Evolutionary conservation across 2,888 invertebrate genomes (phyloP), one percentile per base, ranked within the genome.

Genomic region (Heteromyza rotundicornis): DNA sequence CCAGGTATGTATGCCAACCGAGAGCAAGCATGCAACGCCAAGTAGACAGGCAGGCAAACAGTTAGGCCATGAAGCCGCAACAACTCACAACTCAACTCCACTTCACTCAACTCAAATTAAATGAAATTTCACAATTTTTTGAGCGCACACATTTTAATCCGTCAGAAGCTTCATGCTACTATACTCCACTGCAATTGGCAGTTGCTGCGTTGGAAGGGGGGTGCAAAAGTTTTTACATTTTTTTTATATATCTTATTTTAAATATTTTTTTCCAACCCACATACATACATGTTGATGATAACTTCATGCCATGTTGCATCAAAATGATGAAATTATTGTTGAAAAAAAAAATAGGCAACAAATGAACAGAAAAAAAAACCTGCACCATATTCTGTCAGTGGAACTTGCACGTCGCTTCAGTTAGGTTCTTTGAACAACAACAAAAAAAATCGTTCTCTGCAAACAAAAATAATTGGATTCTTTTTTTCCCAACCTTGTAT

Each of bases 1-100:
- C 92, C 73, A 90, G 94, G 92, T 94, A 81, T 84, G 84, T 77
- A 62, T 32, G 27, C n/a, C 1, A 27, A 40, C 14, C 40, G 17
- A 47, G 17, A 5, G 47, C 14, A 14, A 5, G 14, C n/a, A 5
- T 5, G 32, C 32, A 32, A 32, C 32, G 12, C 12, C 7, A 32
- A 32, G 32, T 12, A 5, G 12, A 32, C n/a, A n/a, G n/a, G n/a
- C n/a, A n/a, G n/a, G n/a, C n/a, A n/a, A n/a, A n/a, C n/a, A n/a
- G n/a, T n/a, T n/a, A n/a, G n/a, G n/a, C n/a, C n/a, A n/a, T n/a
- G n/a, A 17, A 47, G 19, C 20, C 47, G 17, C 40, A 40, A n/a
- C n/a, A 12, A 40, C n/a, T 3, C 40, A 40, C 16, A n/a, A n/a
- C n/a, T n/a, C n/a, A 40, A n/a, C 16, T 20, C 53, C 52, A 53